Evolutionary conservation across 2,888 invertebrate genomes (phyloP).

Genomic region (Eristalis tenax): DNA sequence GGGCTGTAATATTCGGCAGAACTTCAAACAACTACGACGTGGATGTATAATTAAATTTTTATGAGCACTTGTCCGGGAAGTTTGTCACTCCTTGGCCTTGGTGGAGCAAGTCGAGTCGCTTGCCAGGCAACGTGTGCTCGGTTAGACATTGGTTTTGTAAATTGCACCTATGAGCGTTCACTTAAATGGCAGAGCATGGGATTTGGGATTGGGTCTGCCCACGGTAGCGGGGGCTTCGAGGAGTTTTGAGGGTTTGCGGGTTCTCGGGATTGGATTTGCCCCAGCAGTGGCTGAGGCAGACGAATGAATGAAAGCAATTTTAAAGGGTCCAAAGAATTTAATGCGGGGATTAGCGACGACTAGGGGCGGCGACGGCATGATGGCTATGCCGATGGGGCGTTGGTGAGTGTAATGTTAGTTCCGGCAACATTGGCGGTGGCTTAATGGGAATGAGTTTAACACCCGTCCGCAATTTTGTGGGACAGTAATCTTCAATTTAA

Average conservation of each 20-base stretch:
- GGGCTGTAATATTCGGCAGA: constrained; percentile 41
- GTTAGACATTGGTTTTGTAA: constrained; percentile 49
- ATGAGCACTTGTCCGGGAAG: constrained; percentile 40
- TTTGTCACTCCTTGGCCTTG: not conserved
- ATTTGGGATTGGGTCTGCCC: not conserved
- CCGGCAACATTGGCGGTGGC: not conserved
- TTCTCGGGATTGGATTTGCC: constrained; percentile 37
- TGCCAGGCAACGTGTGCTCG: constrained; percentile 35
- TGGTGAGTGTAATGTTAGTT: not conserved
- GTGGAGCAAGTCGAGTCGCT: not conserved
- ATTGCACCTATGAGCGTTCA: constrained; percentile 62
- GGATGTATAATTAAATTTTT: constrained; percentile 63
- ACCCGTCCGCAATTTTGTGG: constrained; percentile 51
- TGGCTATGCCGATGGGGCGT: not conserved
- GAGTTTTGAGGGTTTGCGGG: constrained; percentile 15
- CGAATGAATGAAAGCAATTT: constrained; percentile 51
- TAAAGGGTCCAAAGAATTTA: constrained; percentile 53
- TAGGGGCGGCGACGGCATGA: constrained; percentile 20
- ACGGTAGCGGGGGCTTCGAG: not conserved
- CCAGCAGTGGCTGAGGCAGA: constrained; percentile 13
- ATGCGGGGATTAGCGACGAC: constrained; percentile 52
- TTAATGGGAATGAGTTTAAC: constrained; percentile 29
- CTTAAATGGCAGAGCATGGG: constrained; percentile 23
- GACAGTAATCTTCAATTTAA: constrained; percentile 60
- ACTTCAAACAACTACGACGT: constrained; percentile 55